Conservation (phyloP, 1,140 invertebrate genomes). For the Mycetomoellerius zeteki region DNA sequence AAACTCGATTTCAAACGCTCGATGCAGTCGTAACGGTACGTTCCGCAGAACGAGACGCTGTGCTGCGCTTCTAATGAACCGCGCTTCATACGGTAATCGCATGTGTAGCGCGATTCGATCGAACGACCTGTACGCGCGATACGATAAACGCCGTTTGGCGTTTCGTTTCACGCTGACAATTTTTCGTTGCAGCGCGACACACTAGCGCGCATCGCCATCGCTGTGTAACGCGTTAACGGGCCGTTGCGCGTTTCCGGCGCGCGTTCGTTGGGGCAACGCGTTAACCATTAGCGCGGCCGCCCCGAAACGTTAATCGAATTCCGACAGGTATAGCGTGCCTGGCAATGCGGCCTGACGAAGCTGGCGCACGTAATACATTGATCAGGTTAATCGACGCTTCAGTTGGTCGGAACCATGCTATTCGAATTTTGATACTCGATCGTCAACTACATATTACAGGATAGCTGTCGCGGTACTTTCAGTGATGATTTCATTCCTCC, state of each 20-base stretch:
- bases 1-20: constrained; percentile 50
- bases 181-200: constrained; percentile 44
- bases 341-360: constrained; percentile 66
- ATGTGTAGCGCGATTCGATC: constrained; percentile 43
- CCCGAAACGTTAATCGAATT: constrained; percentile 75
- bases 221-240: constrained; percentile 42
- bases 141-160: constrained; percentile 57
- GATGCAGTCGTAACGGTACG: constrained; percentile 43
- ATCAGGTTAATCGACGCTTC: constrained; percentile 77
- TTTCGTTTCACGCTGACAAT: constrained; percentile 49
- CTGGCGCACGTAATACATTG: constrained; percentile 75
- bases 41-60: constrained; percentile 34
- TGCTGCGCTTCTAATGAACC: constrained; percentile 61
- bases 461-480: constrained; percentile 30
- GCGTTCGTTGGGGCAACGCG: constrained; percentile 43
- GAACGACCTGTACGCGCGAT: constrained; percentile 30
- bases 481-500: not conserved
- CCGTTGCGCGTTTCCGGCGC: constrained; percentile 45
- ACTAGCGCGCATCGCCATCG: not conserved
- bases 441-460: constrained; percentile 58
- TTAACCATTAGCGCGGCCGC: constrained; percentile 64
- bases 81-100: constrained; percentile 59
- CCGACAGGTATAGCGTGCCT: constrained; percentile 62
- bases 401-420: constrained; percentile 67
- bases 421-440: constrained; percentile 67